Percentiles rank a stretch among this genome's conserved stretches.
phyloP scores from a whole-genome alignment of 1,140 invertebrate genomes.

The Vollenhovia emeryi region DNA sequence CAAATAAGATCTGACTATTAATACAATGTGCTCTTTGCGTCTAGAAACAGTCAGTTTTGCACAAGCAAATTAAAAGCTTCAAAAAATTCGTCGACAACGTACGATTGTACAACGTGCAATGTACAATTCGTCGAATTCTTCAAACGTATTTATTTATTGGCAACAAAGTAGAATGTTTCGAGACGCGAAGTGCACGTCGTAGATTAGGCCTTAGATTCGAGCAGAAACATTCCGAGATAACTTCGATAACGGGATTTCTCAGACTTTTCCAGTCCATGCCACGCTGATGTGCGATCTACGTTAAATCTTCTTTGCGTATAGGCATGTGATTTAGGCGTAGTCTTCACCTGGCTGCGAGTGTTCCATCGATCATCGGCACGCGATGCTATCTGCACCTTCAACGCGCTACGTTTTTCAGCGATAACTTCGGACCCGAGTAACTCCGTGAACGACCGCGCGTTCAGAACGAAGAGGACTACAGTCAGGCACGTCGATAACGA shows the following conservation, averaged over 20 bases:
- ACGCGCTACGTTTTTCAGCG: neutral
- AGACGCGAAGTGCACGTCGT: too few species aligned
- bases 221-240: neutral
- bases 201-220: too few species aligned
- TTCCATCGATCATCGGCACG: constrained; percentile 13
- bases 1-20: too few species aligned
- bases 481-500: constrained; percentile 67
- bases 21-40: too few species aligned
- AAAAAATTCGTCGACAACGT: too few species aligned
- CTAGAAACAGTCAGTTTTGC: too few species aligned
- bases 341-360: constrained; percentile 56
- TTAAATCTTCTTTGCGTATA: neutral
- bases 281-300: neutral
- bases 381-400: neutral
- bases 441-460: constrained; percentile 31
- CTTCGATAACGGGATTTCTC: neutral
- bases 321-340: neutral
- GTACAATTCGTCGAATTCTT: too few species aligned
- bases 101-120: too few species aligned
- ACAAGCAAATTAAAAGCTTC: too few species aligned
- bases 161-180: too few species aligned
- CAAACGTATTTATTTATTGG: too few species aligned
- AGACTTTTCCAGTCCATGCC: neutral
- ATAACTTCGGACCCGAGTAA: neutral
- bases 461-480: constrained; percentile 70